These are phyloP conservation scores for Ambastaia sidthimunki DNA, from an alignment of 2,797 vertebrate species.

Conservation along the genomic window DNA sequence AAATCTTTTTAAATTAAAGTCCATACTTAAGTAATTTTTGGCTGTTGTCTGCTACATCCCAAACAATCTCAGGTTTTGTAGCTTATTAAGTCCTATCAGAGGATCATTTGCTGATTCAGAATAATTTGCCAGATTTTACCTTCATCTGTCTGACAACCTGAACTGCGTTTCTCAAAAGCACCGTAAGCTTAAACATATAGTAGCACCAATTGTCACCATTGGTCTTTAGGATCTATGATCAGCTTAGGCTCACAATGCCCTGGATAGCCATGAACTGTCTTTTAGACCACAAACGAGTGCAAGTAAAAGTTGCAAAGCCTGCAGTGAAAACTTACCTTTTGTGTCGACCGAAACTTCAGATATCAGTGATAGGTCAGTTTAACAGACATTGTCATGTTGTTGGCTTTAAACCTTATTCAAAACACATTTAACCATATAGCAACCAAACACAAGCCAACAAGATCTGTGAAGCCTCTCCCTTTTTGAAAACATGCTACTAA, in stretches of 20 bases:
- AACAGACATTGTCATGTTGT: slow-evolving; percentile 6
- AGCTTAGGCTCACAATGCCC: too few species aligned
- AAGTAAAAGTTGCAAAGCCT: not conserved
- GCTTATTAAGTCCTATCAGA: not conserved
- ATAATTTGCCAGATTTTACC: not conserved
- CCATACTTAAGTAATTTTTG: not conserved
- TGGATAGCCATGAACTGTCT: not conserved
- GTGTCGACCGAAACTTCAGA: slow-evolving; percentile 34
- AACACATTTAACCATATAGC: not conserved
- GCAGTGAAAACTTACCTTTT: slow-evolving; percentile 17
- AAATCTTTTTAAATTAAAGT: not conserved
- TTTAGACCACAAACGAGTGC: not conserved
- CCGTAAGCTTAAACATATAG: too few species aligned
- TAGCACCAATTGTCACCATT: too few species aligned
- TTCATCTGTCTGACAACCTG: not conserved
- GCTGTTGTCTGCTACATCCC: not conserved
- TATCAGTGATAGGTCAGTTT: slow-evolving; percentile 37
- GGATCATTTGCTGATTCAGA: not conserved
- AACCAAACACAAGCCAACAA: not conserved
- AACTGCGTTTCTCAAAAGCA: not conserved
- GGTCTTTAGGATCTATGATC: too few species aligned
- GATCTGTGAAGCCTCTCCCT: not conserved
- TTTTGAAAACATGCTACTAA: slow-evolving; percentile 10
- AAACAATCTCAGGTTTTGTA: not conserved
- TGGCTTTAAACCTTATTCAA: not conserved